Evolutionary conservation across 2,113 vertebrate species (phyloP).

Genomic region (Neofelis nebulosa): DNA sequence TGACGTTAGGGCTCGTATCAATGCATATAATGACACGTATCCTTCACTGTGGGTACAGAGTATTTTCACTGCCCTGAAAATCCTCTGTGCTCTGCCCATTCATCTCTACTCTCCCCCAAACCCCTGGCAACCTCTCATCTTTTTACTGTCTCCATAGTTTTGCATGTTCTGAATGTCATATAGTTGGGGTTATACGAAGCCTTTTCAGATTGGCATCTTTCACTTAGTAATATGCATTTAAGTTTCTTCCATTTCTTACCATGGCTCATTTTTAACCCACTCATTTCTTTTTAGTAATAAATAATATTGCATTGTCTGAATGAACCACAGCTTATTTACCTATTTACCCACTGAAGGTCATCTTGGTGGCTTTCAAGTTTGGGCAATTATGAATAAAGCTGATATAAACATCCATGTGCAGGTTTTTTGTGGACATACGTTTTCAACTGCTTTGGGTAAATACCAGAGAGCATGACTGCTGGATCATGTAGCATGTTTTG

Average conservation of each 20-base stretch:
- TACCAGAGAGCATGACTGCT: not conserved
- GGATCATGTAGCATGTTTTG: not conserved
- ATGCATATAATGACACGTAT: not conserved
- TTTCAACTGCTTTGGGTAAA: not conserved
- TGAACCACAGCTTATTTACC: not conserved
- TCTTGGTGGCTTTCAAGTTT: not conserved
- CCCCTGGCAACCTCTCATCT: not conserved
- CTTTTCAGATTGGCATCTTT: not conserved
- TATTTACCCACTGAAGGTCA: not conserved
- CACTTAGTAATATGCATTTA: not conserved
- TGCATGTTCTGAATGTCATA: not conserved
- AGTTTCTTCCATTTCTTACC: not conserved
- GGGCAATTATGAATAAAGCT: not conserved
- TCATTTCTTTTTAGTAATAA: not conserved
- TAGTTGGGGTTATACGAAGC: not conserved
- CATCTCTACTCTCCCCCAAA: not conserved
- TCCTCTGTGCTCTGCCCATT: not conserved
- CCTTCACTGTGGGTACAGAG: not conserved
- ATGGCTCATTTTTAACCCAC: not conserved
- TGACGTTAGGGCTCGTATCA: not conserved
- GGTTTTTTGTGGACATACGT: not conserved
- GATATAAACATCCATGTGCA: not conserved
- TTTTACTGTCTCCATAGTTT: not conserved
- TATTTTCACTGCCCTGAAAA: not conserved
- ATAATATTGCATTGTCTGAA: not conserved